Percentiles rank a stretch among this genome's conserved stretches.
Conservation (phyloP, 92 coral and sea anemone species). For the Montipora capitata region DNA sequence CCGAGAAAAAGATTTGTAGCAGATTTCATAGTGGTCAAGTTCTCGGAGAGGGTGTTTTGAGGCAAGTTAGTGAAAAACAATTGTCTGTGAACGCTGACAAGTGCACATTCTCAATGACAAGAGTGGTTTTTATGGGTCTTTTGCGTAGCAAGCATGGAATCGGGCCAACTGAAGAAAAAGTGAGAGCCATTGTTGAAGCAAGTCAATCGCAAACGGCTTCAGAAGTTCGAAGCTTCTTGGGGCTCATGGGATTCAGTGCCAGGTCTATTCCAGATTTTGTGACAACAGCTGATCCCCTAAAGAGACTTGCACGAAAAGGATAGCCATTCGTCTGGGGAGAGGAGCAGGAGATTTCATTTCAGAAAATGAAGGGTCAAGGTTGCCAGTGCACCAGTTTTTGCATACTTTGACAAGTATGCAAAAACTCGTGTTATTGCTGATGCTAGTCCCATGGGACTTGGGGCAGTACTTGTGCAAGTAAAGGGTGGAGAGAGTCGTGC, state of each 20-base stretch:
- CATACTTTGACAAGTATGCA: too few species aligned
- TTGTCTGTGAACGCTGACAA: background rate
- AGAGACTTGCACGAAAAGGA: background rate
- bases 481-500: too few species aligned
- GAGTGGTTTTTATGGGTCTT: conserved; percentile 52
- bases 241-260: background rate
- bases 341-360: too few species aligned
- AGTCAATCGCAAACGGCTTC: too few species aligned
- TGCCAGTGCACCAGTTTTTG: background rate
- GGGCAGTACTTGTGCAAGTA: background rate
- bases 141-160: too few species aligned
- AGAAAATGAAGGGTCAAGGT: background rate
- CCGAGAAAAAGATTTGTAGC: background rate
- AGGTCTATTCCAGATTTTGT: conserved; percentile 44
- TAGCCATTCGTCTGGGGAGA: background rate
- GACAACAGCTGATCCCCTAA: background rate
- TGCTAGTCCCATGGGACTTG: background rate
- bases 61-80: background rate
- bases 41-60: conserved; percentile 41
- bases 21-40: conserved; percentile 61
- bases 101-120: conserved; percentile 24
- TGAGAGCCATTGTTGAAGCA: too few species aligned
- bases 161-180: too few species aligned
- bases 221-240: background rate
- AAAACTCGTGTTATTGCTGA: background rate